phyloP scores from a whole-genome alignment of 1,140 invertebrate species.

The Radopholus similis region DNA sequence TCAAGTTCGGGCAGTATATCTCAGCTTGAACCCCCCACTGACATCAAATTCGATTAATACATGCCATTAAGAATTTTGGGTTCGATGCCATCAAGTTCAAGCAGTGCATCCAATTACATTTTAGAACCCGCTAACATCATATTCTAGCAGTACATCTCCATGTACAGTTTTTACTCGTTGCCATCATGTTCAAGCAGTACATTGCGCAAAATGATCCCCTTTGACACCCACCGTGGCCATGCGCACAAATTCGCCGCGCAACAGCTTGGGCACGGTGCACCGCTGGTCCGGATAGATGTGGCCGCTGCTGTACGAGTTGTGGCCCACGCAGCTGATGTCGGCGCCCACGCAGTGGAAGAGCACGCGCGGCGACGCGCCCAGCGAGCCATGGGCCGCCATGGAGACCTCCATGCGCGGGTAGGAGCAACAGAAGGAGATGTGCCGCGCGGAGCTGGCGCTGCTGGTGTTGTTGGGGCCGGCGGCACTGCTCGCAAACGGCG shows the following conservation, averaged over 20 bases:
- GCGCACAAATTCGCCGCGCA: constrained; percentile 40
- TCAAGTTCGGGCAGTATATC: too few species aligned
- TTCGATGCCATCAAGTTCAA: too few species aligned
- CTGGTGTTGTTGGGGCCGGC: too few species aligned
- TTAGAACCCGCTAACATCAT: constrained; percentile 7
- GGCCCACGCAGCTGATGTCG: constrained; percentile 12
- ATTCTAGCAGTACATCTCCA: constrained; percentile 14
- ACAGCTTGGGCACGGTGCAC: constrained; percentile 36
- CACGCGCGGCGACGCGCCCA: constrained; percentile 9
- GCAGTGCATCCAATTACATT: not conserved
- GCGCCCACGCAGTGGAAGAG: not conserved
- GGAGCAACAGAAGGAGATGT: not conserved
- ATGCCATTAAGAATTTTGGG: too few species aligned
- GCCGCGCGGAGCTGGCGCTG: not conserved
- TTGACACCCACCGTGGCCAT: constrained; percentile 13
- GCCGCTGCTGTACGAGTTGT: constrained; percentile 13
- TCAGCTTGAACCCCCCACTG: too few species aligned
- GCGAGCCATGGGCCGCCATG: too few species aligned
- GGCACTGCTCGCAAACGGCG: too few species aligned
- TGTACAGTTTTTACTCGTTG: too few species aligned
- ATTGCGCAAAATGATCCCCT: not conserved
- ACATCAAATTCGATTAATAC: too few species aligned
- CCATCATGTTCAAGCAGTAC: too few species aligned
- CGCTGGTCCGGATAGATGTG: constrained; percentile 32
- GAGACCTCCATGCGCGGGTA: constrained; percentile 10